A percentile compares a stretch with the other conserved stretches of the same genome.
Evolutionary conservation across 2,888 invertebrate genomes (phyloP).

Genomic region (Exephanes ischioxanthus): DNA sequence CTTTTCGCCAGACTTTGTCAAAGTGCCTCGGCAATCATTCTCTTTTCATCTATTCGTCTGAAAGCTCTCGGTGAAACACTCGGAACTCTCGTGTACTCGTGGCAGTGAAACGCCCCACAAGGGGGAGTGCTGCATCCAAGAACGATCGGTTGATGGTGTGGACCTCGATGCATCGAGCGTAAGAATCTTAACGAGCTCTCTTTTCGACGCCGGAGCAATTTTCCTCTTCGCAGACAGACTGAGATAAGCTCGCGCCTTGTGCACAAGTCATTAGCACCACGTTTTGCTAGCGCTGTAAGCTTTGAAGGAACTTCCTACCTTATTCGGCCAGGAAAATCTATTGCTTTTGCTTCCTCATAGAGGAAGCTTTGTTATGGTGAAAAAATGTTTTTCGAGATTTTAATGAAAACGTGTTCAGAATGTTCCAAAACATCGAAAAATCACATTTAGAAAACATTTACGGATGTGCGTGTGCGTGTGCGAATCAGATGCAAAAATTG

Average conservation of each 20-base stretch:
- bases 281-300: not conserved
- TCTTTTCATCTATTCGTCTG: slow-evolving; percentile 22
- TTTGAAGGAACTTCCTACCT: no score
- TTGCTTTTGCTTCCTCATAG: no score
- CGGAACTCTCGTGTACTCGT: slow-evolving; percentile 20
- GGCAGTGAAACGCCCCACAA: not conserved
- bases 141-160: slow-evolving; percentile 24
- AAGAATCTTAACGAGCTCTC: slow-evolving; percentile 45
- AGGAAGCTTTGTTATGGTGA: no score
- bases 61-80: slow-evolving; percentile 11
- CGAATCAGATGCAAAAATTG: no score
- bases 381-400: no score
- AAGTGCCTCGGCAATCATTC: slow-evolving; percentile 50
- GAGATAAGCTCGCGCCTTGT: not conserved
- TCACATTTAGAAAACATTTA: no score
- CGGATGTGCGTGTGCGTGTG: no score
- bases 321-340: no score
- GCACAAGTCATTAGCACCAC: slow-evolving; percentile 29
- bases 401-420: no score
- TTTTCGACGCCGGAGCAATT: slow-evolving; percentile 30
- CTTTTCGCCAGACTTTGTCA: slow-evolving; percentile 27
- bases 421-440: no score
- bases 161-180: slow-evolving; percentile 31
- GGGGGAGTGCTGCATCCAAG: slow-evolving; percentile 7
- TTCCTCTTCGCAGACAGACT: slow-evolving; percentile 29